Evolutionary conservation across 2,113 vertebrate genomes (phyloP), one percentile per base, ranked within the genome.

Genomic region (Canis aureus): DNA sequence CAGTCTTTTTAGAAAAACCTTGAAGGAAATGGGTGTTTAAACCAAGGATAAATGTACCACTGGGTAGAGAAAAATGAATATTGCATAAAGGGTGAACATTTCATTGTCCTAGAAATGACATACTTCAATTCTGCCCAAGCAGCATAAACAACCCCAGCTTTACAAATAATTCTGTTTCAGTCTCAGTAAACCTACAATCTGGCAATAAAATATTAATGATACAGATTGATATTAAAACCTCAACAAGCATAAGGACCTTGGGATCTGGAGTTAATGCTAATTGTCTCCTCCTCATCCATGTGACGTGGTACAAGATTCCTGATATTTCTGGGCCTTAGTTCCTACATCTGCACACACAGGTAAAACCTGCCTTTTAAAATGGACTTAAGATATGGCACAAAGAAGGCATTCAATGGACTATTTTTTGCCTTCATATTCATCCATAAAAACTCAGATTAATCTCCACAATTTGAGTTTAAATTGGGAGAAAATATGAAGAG

Each of bases 1-100:
- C 94, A 97, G 83, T 97, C 96, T 97, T 93, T 83, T 89, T 97
- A 32, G 49, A 97, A 97, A 92, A 15, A 20, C 89, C 91, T 92
- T 76, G 71, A 92, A 95, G 84, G 89, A 97, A 98, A 97, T 74
- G 95, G 82, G 64, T 49, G 0, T 97, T 98, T 78, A 97, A 98
- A 95, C 32, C 91, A 78, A 94, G 57, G 83, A 81, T 49, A 94
- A 95, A 64, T 79, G 49, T 89, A 71, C 13, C 13, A 89, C 59
- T 57, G 35, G 53, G 82, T 91, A 64, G 35, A 96, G 62, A 51
- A 94, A 98, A 97, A 97, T 78, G 67, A 10, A 96, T 2, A 94
- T 29, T 49, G 35, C 27, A 49, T 49, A 90, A 90, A 89, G 49
- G 66, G n/a, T 49, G 57, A 81, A 60, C 51, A 49, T 83, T 38